phyloP scores from a whole-genome alignment of 2,797 vertebrate genomes.

The Borostomias antarcticus region DNA sequence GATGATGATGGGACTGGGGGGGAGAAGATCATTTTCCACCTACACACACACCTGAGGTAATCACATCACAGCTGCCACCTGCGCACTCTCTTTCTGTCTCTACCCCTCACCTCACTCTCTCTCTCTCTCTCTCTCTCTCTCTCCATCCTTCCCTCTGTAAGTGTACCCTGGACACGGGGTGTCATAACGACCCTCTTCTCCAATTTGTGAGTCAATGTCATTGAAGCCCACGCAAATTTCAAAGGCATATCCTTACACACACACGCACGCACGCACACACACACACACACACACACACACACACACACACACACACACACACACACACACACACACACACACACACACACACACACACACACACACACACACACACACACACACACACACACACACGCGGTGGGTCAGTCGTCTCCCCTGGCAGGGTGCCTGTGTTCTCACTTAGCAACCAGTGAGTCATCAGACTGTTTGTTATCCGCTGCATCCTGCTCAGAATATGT shows the following conservation, averaged over 20 bases:
- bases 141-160: background rate
- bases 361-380: background rate
- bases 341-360: constrained; percentile 6
- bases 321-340: background rate
- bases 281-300: too few relatives aligned
- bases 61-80: too few relatives aligned
- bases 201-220: background rate
- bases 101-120: background rate
- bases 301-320: too few relatives aligned
- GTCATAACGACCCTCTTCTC: background rate
- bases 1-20: too few relatives aligned
- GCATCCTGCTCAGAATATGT: too few relatives aligned
- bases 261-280: background rate
- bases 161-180: background rate
- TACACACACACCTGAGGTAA: too few relatives aligned
- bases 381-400: too few relatives aligned
- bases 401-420: background rate
- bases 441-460: constrained; percentile 4
- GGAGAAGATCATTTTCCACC: background rate
- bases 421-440: background rate
- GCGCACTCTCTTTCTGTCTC: background rate
- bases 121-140: background rate
- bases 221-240: background rate
- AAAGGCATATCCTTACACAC: background rate
- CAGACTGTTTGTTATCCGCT: too few relatives aligned